Percentiles rank a stretch among this genome's conserved stretches.
phyloP scores from a whole-genome alignment of 1,140 invertebrate species.

The Streblospio benedicti region DNA sequence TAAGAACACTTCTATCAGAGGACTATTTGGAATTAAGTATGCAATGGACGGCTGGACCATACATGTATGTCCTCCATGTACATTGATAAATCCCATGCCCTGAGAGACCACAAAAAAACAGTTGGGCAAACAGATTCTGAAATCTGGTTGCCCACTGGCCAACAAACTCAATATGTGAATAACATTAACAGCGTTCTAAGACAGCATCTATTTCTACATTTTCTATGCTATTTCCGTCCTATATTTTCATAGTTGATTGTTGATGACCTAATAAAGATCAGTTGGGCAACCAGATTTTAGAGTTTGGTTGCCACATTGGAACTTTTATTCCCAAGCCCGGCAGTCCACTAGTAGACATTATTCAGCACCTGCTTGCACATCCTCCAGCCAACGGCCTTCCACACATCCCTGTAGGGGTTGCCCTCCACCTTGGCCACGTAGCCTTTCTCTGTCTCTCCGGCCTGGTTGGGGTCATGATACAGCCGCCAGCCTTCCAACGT shows the following conservation, averaged over 20 bases:
- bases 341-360: no score
- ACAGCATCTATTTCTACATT: no score
- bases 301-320: not conserved
- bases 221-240: no score
- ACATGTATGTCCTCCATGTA: slow-evolving; percentile 1
- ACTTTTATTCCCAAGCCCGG: not conserved
- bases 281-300: no score
- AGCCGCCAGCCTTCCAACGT: slow-evolving; percentile 81
- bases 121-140: not conserved
- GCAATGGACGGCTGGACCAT: not conserved
- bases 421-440: slow-evolving; percentile 57
- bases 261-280: no score
- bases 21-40: not conserved
- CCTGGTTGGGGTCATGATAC: slow-evolving; percentile 71
- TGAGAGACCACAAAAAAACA: not conserved
- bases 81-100: not conserved
- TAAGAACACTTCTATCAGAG: not conserved
- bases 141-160: not conserved
- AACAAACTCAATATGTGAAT: no score
- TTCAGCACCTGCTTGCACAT: slow-evolving; percentile 58
- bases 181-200: no score
- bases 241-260: no score
- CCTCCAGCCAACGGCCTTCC: slow-evolving; percentile 76
- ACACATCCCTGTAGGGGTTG: slow-evolving; percentile 77
- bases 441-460: slow-evolving; percentile 42